phyloP scores from a whole-genome alignment of 2,797 vertebrate genomes.

The Dallia pectoralis region DNA sequence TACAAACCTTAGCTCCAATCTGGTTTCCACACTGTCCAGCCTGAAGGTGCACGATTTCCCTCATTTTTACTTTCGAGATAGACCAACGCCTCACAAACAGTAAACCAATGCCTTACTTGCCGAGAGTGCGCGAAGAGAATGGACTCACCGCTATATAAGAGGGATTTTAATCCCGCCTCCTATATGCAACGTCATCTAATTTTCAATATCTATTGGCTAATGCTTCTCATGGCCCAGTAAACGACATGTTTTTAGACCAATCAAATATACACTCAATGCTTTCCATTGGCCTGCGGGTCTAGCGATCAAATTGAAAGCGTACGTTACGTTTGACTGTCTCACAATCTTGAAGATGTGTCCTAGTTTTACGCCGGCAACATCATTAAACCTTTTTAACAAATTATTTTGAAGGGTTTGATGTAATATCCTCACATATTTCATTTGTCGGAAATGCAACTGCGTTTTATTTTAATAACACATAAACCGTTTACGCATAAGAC shows the following conservation, averaged over 20 bases:
- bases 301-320: slow-evolving; percentile 51
- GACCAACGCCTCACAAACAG: neutral
- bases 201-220: slow-evolving; percentile 52
- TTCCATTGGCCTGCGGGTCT: slow-evolving; percentile 45
- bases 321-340: slow-evolving; percentile 40
- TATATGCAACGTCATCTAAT: neutral
- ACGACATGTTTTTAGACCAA: slow-evolving; percentile 35
- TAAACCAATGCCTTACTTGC: slow-evolving; percentile 9
- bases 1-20: slow-evolving; percentile 80
- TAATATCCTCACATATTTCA: neutral
- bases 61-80: slow-evolving; percentile 62
- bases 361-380: slow-evolving; percentile 42
- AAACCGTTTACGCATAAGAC: neutral
- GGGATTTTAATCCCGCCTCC: slow-evolving; percentile 25
- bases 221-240: neutral
- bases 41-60: slow-evolving; percentile 84
- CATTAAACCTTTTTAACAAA: slow-evolving; percentile 7
- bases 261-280: neutral
- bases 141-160: slow-evolving; percentile 33
- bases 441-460: neutral
- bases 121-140: slow-evolving; percentile 16
- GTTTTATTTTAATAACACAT: neutral
- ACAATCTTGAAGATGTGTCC: slow-evolving; percentile 43
- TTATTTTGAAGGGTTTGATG: neutral
- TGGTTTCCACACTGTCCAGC: slow-evolving; percentile 83